Base-by-base conservation (phyloP, 2,797 vertebrate genomes). In the Florisuga fusca region DNA sequence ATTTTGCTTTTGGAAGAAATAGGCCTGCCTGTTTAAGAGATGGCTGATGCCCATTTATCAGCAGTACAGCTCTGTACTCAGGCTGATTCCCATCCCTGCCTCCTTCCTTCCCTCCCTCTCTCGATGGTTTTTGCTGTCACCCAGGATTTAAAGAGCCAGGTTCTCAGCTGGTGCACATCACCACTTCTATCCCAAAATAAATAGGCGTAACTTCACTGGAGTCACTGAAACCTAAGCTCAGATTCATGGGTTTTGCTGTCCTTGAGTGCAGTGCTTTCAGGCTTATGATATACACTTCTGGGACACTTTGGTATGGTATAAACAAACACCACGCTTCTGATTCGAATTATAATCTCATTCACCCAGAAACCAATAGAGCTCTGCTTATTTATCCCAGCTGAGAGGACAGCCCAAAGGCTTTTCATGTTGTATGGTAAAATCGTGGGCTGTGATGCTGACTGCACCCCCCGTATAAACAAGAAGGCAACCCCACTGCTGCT, bases 331-430 rank as follows among this genome's bases (percentile, higher is more conserved):
- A 43, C 0, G 1, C 71, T 94, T 93, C 95, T 96, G 93, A 96
- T 94, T 96, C 21, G 20, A 95, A 96, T 97, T 96, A 95, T 90
- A 96, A 91, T 94, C 94, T 97, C 94, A 90, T 95, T 95, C 89
- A 94, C 83, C 87, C 89, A 94, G 93, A 96, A 91, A 94, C 46
- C 93, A 88, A 81, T 74, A 88, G 91, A 94, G 76, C 36, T 88
- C 71, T 95, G 85, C 80, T 96, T 97, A 96, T 96, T 95, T 94
- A 91, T 96, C 93, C 95, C 94, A 96, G 85, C 91, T 96, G 95
- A 94, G 87, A 91, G 83, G 94, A 91, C 69, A 92, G 94, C 87
- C 83, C 67, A 88, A 54, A 96, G 93, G 91, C 94, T 96, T 93
- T 94, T 94, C 63, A 92, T 94, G 91, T 94, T 93, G 76, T 54